Base-by-base conservation (phyloP, 2,888 invertebrate species). In the Noctua pronuba region DNA sequence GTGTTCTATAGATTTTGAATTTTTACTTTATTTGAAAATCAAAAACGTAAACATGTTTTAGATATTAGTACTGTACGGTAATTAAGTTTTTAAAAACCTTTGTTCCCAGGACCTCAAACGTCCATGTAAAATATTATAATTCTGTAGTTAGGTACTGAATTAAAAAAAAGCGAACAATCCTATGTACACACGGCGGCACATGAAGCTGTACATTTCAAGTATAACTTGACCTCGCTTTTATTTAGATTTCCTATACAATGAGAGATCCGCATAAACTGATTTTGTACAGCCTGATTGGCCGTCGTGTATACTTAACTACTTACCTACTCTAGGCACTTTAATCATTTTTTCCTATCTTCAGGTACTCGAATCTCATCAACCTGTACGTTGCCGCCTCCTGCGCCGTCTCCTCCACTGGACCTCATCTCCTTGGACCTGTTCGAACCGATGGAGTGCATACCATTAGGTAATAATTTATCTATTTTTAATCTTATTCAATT, bases 381-480 rank as follows among this genome's bases (percentile, higher is more conserved):
- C 0, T 95, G 94, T 75, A 78, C 93, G 0, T 82, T 94, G 77
- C 92, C 94, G 0, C 93, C 94, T 0, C 94, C 94, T 0, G 90
- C 95, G 1, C 94, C 94, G 0, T 95, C 96, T 0, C 96, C 96
- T 1, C 95, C 96, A 0, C 88, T 95, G 11, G 96, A 96, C 76
- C 91, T 96, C 71, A 96, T 95, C 46, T 89, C 94, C 1, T 89
- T 96, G 90, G 96, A 96, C 66, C 89, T 96, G 35, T 96, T 96
- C 71, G 96, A 96, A 58, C 94, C 96, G 3, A 96, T 96, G 93
- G 96, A 96, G 55, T 95, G 95, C 79, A 95, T 96, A 84, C 95
- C 96, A 8, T 91, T 96, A 88, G 96, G 96, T 96, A 72, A 91
- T 21, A 8, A 24, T 35, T 13, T 28, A 58, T 58, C 16, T 16